Evolutionary conservation across 2,113 vertebrate genomes (phyloP), one percentile per base, ranked within the genome.

Genomic region (Xenus cinereus): DNA sequence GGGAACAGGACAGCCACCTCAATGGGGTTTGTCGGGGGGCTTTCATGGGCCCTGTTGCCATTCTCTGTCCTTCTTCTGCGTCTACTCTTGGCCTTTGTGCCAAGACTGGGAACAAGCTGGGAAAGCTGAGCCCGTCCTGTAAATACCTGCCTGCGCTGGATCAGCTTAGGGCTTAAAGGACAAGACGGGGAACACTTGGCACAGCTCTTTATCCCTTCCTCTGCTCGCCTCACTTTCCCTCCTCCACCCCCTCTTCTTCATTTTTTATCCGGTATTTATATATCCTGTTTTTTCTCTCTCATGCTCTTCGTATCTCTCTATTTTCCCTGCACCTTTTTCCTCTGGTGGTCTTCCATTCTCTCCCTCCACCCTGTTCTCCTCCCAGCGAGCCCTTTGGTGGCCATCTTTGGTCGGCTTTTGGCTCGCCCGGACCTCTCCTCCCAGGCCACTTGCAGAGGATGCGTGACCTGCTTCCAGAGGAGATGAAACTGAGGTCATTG

Each of bases 21-120:
- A 98, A 97, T 98, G 98, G 98, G 97, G 96, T 97, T 97, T 98
- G 98, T 97, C 97, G 98, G 98, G 98, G 97, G 96, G 97, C 97
- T 97, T 99, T 98, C 90, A 98, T 97, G 98, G 98, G 98, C 98
- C 98, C 97, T 57, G 84, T 97, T 98, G 83, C 92, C 93, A 85
- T 87, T 90, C 82, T 91, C 79, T 66, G 67, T 32, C 83, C 87
- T 84, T 3, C 87, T 64, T 48, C 95, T 87, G 46, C 71, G 2
- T 18, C 78, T 88, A 4, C 87, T 72, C 57, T 48, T 66, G 69
- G 90, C 87, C 53, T 93, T 89, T 90, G 82, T 95, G 98, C 98
- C 97, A 98, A 97, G 98, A 97, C 98, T 98, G 98, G 97, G 98
- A 98, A 98, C 97, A 98, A 98, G 98, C 98, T 98, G 98, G 98